phyloP scores from a whole-genome alignment of 2,113 vertebrate species.

The Plecturocebus donacophilus region DNA sequence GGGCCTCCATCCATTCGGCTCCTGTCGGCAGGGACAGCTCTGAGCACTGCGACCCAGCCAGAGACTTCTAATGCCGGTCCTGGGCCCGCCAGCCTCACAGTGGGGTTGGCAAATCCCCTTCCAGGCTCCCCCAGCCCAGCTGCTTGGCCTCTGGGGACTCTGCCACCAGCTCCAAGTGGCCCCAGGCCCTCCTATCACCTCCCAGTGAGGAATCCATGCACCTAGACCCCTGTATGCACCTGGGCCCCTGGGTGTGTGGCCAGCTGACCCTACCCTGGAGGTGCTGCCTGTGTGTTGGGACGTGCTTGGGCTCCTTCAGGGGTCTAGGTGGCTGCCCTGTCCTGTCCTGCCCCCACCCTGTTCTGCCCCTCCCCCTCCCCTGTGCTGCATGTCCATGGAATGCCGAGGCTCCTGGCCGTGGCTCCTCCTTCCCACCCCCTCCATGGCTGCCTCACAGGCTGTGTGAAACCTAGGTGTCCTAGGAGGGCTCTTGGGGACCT shows the following conservation, averaged over 20 bases:
- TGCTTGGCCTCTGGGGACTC: background rate
- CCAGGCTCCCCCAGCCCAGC: background rate
- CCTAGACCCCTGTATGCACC: background rate
- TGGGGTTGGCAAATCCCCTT: background rate
- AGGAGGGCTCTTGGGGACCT: fast-evolving
- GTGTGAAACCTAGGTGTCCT: background rate
- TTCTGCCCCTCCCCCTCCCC: background rate
- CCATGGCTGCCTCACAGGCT: background rate
- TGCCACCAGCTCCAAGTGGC: background rate
- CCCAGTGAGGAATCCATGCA: background rate
- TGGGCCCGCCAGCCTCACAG: background rate
- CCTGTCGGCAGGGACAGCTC: background rate
- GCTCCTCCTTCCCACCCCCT: background rate
- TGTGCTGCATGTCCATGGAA: slow-evolving; percentile 76
- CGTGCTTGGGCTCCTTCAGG: slow-evolving; percentile 61
- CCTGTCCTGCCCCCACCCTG: background rate
- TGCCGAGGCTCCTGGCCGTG: slow-evolving; percentile 9
- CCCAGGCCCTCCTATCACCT: background rate
- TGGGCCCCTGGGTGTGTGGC: background rate
- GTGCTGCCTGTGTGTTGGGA: background rate
- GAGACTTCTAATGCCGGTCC: background rate
- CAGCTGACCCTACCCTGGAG: background rate
- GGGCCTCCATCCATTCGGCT: slow-evolving; percentile 72
- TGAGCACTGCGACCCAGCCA: background rate
- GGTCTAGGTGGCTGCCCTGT: background rate